phyloP scores from a whole-genome alignment of 1,140 invertebrate species.

The Neodiprion fabricii region DNA sequence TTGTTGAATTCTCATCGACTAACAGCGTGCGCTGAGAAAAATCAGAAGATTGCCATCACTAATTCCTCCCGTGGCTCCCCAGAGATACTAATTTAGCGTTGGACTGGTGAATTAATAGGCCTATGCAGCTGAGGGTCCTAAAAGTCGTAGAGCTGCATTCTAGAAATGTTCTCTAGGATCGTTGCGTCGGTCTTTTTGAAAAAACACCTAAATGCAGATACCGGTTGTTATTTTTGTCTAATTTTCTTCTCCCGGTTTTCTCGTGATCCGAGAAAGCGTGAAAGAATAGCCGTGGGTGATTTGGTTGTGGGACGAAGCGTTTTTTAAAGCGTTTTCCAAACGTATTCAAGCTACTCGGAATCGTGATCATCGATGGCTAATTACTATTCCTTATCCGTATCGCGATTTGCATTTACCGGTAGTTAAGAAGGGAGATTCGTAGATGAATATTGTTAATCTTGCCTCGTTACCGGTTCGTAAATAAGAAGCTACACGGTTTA shows the following conservation, averaged over 20 bases:
- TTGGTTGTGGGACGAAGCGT: too few relatives aligned
- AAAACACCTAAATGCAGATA: background rate
- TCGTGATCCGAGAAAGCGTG: background rate
- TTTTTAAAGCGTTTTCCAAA: too few relatives aligned
- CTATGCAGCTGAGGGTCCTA: background rate
- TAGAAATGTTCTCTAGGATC: background rate
- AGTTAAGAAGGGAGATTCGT: background rate
- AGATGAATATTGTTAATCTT: background rate
- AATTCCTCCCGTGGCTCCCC: background rate
- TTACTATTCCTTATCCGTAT: background rate
- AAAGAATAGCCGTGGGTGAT: background rate
- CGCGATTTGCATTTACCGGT: slow-evolving; percentile 1
- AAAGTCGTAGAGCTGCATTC: background rate
- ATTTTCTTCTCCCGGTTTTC: background rate
- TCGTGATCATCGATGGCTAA: background rate
- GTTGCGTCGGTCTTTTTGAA: background rate
- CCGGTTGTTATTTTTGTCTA: background rate
- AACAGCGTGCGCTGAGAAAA: too few relatives aligned
- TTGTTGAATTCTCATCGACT: background rate
- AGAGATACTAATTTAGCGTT: background rate
- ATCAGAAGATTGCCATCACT: background rate
- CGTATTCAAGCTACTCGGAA: too few relatives aligned
- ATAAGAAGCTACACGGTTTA: background rate
- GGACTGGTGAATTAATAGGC: background rate
- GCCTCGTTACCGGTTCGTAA: background rate